phyloP scores from a whole-genome alignment of 64 coral and sea anemone species.

The Pocillopora damicornis region DNA sequence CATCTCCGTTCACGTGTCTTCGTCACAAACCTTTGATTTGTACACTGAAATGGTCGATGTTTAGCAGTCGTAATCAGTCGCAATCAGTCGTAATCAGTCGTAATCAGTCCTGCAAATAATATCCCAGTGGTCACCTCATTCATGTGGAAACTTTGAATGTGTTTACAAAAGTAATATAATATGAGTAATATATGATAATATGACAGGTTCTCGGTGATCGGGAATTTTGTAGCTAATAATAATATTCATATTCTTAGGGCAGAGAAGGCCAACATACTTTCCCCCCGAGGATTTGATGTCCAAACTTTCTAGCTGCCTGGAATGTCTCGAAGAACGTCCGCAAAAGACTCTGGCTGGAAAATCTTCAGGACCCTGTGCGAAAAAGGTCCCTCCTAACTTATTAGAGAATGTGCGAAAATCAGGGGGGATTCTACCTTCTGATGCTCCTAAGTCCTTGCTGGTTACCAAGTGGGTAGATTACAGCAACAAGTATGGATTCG shows the following conservation, averaged over 20 bases:
- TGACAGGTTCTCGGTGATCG: too few relatives aligned
- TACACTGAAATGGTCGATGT: too few relatives aligned
- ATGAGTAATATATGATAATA: too few relatives aligned
- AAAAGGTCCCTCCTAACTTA: background rate
- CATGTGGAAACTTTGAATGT: too few relatives aligned
- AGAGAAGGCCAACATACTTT: slow-evolving; percentile 39
- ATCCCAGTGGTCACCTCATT: too few relatives aligned
- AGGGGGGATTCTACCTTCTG: background rate
- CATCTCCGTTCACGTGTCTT: too few relatives aligned
- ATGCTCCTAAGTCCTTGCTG: slow-evolving; percentile 35
- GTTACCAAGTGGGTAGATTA: slow-evolving; percentile 97
- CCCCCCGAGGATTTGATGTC: slow-evolving; percentile 52
- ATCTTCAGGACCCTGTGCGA: slow-evolving; percentile 6
- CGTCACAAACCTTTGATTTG: too few relatives aligned
- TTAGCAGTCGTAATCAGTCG: too few relatives aligned
- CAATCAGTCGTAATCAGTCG: too few relatives aligned
- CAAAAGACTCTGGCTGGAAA: background rate
- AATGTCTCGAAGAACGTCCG: slow-evolving; percentile 27
- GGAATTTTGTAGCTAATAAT: background rate
- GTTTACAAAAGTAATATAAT: too few relatives aligned
- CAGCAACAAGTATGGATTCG: slow-evolving; percentile 98
- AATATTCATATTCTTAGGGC: slow-evolving; percentile 9
- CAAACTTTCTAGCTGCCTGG: slow-evolving; percentile 63
- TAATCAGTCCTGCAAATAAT: too few relatives aligned
- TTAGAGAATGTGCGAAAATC: background rate